Evolutionary conservation across 2,113 vertebrate genomes (phyloP).

Genomic region (Percopsis transmontana): DNA sequence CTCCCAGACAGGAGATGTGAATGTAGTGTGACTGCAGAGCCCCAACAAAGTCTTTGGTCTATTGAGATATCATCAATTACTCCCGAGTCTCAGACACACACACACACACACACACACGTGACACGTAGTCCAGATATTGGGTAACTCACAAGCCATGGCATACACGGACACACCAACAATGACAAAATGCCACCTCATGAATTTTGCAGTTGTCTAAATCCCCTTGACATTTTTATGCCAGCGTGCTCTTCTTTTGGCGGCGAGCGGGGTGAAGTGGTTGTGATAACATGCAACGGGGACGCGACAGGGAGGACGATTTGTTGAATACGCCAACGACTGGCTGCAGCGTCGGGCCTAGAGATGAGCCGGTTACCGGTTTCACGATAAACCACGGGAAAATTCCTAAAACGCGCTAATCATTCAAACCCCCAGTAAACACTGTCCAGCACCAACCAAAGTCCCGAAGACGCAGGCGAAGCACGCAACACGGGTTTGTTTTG

Average conservation of each 20-base stretch:
- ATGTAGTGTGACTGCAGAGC: conserved; percentile 8
- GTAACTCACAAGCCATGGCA: conserved; percentile 32
- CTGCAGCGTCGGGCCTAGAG: conserved; percentile 11
- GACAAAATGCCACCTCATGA: conserved; percentile 51
- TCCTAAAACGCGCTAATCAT: no score
- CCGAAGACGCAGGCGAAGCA: no score
- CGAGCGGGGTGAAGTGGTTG: conserved; percentile 1
- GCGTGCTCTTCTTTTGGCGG: conserved; percentile 16
- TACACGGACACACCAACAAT: conserved; percentile 45
- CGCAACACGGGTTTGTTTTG: no score
- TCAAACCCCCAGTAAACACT: no score
- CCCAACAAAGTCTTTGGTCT: conserved; percentile 20
- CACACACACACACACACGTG: conserved; percentile 13
- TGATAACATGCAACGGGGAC: conserved; percentile 2
- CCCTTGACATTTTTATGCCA: conserved; percentile 57
- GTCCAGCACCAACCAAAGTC: no score
- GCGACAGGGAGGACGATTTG: neutral
- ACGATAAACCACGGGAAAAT: no score
- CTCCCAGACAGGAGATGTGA: conserved; percentile 33
- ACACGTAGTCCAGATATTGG: conserved; percentile 10
- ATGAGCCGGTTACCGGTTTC: no score
- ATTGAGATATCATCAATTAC: conserved; percentile 52
- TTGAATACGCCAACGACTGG: conserved; percentile 9
- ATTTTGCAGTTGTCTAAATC: conserved; percentile 59
- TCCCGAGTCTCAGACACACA: neutral